Evolutionary conservation across 2,113 vertebrate genomes (phyloP), one percentile per base, ranked within the genome.

Genomic region (Oxygymnocypris stewartii): DNA sequence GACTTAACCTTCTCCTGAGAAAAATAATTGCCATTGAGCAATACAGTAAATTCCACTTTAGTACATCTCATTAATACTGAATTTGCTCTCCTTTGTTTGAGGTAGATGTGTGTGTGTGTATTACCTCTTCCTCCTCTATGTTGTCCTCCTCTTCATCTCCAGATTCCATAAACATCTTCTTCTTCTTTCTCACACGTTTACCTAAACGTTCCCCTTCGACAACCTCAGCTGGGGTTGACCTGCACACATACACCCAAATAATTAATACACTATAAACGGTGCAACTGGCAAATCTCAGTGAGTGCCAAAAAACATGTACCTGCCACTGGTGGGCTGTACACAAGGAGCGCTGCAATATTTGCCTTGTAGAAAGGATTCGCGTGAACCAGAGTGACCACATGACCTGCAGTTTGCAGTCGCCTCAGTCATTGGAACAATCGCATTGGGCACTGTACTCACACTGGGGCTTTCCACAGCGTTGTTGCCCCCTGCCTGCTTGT

Each of bases 111-210:
- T n/a, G 25, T n/a, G 25, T 67, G 61, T 59, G 16, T 2, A 3
- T 80, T 47, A 91, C 92, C 94, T 96, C 96, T 93, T 96, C 96
- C 74, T 97, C 96, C 59, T 97, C 96, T 85, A 93, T 94, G 42
- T 95, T 94, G 23, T 96, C 95, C 86, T 96, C 96, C 71, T 97
- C 96, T n/a, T 97, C 97, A 25, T 97, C 96, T 54, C 95, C 97
- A 18, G 96, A 97, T 87, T 97, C 96, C 96, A 97, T 95, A 79
- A 96, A 95, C 91, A 97, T 94, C 88, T 95, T 97, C 42, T 96
- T 96, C 93, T 97, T 98, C 92, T 95, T 96, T 73, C 96, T 92
- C 51, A 97, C 94, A 37, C 96, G 95, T 90, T 96, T 97, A 2
- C 94, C 94, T n/a, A 96, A 92, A 85, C 94, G 92, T 90, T 95